Percentiles rank a stretch among this genome's conserved stretches.
Evolutionary conservation across 1,140 invertebrate genomes (phyloP).

Genomic region (Papilio aristodemus): DNA sequence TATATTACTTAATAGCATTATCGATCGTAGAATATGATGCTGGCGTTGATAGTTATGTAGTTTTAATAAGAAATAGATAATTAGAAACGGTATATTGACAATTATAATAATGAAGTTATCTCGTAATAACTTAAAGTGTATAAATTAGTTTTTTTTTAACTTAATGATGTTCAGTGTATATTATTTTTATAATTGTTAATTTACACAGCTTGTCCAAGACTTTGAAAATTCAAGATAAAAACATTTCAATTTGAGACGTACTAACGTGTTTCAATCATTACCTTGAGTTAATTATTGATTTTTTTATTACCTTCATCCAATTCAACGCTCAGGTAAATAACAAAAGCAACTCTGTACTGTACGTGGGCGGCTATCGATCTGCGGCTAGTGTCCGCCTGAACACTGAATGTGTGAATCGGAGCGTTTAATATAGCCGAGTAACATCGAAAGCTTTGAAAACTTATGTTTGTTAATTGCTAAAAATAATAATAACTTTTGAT

Average conservation of each 20-base stretch:
- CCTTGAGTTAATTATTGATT: no score
- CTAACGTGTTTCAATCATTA: no score
- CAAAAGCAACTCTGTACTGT: background rate
- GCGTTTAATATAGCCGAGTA: background rate
- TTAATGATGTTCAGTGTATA: no score
- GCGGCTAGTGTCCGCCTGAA: background rate
- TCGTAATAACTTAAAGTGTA: no score
- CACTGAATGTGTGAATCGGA: no score
- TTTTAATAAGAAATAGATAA: background rate
- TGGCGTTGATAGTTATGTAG: background rate
- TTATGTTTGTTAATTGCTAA: conserved; percentile 4
- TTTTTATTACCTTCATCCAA: no score
- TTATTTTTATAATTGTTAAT: no score
- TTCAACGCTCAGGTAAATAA: background rate
- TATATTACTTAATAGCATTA: background rate
- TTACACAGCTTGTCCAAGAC: no score
- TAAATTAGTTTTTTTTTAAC: no score
- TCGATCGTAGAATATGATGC: background rate
- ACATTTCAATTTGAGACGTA: no score
- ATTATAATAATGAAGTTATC: background rate
- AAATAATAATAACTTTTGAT: background rate
- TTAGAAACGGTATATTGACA: background rate
- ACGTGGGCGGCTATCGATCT: background rate
- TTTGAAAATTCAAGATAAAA: no score
- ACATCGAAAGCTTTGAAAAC: background rate